Evolutionary conservation across 2,113 vertebrate species (phyloP).

Genomic region (Emydocephalus ijimae): DNA sequence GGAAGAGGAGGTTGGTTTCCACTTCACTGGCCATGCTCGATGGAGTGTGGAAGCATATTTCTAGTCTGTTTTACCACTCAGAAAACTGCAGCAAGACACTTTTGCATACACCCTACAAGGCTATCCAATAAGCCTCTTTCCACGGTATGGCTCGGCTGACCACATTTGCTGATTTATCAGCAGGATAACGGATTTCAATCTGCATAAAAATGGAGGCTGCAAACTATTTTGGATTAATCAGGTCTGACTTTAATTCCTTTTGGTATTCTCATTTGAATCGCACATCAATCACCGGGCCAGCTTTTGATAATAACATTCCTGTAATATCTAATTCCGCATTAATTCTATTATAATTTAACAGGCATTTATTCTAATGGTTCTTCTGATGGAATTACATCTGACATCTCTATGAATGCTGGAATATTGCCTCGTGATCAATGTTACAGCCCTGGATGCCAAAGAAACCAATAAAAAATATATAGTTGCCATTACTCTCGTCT

Average conservation of each 20-base stretch:
- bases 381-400: conserved; percentile 64
- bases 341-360: conserved; percentile 69
- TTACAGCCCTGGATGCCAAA: conserved; percentile 54
- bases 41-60: neutral
- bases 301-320: conserved; percentile 69
- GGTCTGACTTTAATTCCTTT: conserved; percentile 63
- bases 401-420: conserved; percentile 59
- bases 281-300: conserved; percentile 66
- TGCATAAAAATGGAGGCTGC: conserved; percentile 65
- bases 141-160: neutral
- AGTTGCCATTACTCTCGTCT: conserved; percentile 46
- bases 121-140: conserved; percentile 6
- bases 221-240: conserved; percentile 68
- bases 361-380: conserved; percentile 65
- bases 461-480: conserved; percentile 47
- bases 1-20: neutral
- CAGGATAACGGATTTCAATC: conserved; percentile 61
- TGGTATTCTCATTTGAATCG: conserved; percentile 64
- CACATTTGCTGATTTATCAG: conserved; percentile 60
- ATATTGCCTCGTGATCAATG: conserved; percentile 60
- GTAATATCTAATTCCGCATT: conserved; percentile 73
- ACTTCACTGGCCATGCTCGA: neutral
- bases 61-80: neutral
- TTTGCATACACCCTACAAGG: neutral
- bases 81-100: neutral